Evolutionary conservation across 2,797 vertebrate genomes (phyloP).

Genomic region (Austrolebias charrua): DNA sequence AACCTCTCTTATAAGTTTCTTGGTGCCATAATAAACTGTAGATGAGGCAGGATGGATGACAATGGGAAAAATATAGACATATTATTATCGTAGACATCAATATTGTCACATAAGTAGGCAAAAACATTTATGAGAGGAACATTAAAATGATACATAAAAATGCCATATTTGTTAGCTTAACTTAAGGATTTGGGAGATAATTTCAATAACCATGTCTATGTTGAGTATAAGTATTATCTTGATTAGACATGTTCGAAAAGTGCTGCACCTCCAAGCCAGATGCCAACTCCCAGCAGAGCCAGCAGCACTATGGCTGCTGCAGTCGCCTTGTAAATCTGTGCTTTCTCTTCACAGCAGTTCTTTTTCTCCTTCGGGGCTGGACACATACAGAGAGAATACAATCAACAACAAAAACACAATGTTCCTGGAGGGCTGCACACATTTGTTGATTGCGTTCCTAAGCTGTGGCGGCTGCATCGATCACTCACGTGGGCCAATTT

Average conservation of each 20-base stretch:
- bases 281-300: constrained; percentile 59
- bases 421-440: neutral
- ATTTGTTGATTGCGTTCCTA: neutral
- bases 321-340: constrained; percentile 50
- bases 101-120: neutral
- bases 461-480: neutral
- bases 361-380: constrained; percentile 52
- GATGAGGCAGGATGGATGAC: neutral
- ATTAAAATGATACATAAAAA: no score
- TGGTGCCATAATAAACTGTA: constrained; percentile 71
- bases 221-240: no score
- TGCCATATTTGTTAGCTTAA: no score
- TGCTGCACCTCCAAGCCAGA: constrained; percentile 76
- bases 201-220: no score
- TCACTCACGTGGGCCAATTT: constrained; percentile 54
- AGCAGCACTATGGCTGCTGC: constrained; percentile 54
- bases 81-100: no score
- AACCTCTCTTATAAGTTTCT: neutral
- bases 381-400: constrained; percentile 26
- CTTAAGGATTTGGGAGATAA: no score
- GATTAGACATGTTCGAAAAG: no score
- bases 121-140: neutral
- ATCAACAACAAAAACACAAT: constrained; percentile 10
- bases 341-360: constrained; percentile 42
- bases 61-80: constrained; percentile 2